A percentile compares a stretch with the other conserved stretches of the same genome.
Conservation (phyloP, 2,888 invertebrate species). For the Tenthredo amoena region DNA sequence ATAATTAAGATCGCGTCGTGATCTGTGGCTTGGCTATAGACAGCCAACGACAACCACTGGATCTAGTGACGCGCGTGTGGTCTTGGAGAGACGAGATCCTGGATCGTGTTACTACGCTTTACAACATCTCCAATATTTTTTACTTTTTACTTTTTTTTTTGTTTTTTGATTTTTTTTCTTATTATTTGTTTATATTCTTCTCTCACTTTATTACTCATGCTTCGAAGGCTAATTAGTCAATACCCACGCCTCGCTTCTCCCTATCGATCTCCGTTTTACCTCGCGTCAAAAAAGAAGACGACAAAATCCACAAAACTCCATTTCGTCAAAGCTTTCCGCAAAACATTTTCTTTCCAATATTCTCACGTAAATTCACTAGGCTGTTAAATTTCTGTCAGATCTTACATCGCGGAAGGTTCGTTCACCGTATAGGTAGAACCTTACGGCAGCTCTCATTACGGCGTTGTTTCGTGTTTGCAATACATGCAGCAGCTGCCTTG, state of each 20-base stretch:
- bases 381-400: not conserved
- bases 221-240: constrained; percentile 26
- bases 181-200: not conserved
- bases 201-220: constrained; percentile 36
- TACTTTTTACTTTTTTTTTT: not conserved
- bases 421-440: not conserved
- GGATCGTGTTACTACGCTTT: constrained; percentile 62
- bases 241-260: not conserved
- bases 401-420: not conserved
- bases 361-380: not conserved
- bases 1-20: constrained; percentile 65
- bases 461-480: constrained; percentile 32
- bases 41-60: constrained; percentile 59
- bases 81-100: constrained; percentile 57
- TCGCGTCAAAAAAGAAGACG: not conserved
- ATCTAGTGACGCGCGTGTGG: constrained; percentile 65
- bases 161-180: not conserved
- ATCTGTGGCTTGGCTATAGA: constrained; percentile 61
- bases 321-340: not conserved
- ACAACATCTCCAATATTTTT: constrained; percentile 51
- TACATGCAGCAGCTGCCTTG: constrained; percentile 32
- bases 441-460: constrained; percentile 37
- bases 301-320: not conserved
- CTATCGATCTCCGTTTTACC: not conserved
- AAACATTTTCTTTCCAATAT: not conserved